Evolutionary conservation across 2,888 invertebrate species (phyloP), one percentile per base, ranked within the genome.

Genomic region (Melanargia galathea): DNA sequence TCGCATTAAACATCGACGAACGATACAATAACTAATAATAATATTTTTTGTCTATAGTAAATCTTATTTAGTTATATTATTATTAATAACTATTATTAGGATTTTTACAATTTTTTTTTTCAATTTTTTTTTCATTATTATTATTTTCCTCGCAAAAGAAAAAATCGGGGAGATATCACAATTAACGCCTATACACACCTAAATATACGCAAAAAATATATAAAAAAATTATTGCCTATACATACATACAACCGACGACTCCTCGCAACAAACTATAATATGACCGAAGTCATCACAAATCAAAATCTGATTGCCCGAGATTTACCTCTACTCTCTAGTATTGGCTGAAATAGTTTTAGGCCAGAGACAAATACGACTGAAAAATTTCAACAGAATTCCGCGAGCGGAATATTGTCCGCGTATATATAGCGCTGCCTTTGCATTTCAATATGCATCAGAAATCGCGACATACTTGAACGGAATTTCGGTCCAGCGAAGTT

Each of bases 91-190:
- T 46, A 46, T 22, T 20, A 46, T 61, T 66, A 63, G 35, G 45
- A 63, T 66, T 63, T 66, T 40, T 66, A 63, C 63, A 65, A 22
- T 52, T 66, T 58, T 52, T 58, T 63, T 59, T 59, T 54, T 63
- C n/a, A 10, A n/a, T 61, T 63, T 65, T 65, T 55, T 51, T 61
- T 35, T 20, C 20, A 38, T 55, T 57, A 46, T 58, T 60, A 38
- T 55, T 57, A 46, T 58, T 60, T 60, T 58, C 48, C 51, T 40
- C 63, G 30, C 62, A 18, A 52, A 60, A 48, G 38, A 59, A 54
- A 48, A 56, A 52, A 49, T 52, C 33, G 13, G 45, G 48, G 33
- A 60, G 33, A 63, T 66, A 66, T 66, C 66, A 66, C 66, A 63
- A 63, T 38, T 59, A 51, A 59, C 26, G 38, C 26, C 59, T 59